Percentiles rank a stretch among this genome's conserved stretches.
Conservation (phyloP, 35 echinoderm and acorn worm species). For the Lytechinus pictus region DNA sequence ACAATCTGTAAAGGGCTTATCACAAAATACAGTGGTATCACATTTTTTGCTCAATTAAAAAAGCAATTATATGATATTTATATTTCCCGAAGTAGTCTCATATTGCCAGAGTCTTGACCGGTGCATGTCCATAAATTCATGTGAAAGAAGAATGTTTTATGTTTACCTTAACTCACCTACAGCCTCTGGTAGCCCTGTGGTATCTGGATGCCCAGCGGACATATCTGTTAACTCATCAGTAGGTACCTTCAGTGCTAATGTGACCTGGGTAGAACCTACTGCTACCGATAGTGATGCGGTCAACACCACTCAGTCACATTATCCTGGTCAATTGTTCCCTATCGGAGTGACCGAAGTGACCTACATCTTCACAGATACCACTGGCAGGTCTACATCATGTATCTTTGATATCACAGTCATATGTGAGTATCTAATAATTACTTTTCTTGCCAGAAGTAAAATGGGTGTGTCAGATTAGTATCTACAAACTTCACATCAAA, state of each 20-base stretch:
- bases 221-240: slow-evolving; percentile 17
- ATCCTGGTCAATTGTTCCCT: slow-evolving; percentile 21
- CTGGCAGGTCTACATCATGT: slow-evolving; percentile 20
- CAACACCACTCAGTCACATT: slow-evolving; percentile 2
- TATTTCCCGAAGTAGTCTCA: too few species aligned
- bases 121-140: too few species aligned
- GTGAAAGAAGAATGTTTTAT: too few species aligned
- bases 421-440: background rate
- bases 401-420: slow-evolving; percentile 21
- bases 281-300: background rate
- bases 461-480: too few species aligned
- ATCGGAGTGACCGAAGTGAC: slow-evolving; percentile 43
- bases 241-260: background rate
- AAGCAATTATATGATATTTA: too few species aligned
- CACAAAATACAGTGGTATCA: too few species aligned
- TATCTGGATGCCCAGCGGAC: background rate
- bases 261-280: slow-evolving; percentile 37
- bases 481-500: too few species aligned
- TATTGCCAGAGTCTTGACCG: too few species aligned
- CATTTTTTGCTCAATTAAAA: too few species aligned
- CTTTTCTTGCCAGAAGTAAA: too few species aligned
- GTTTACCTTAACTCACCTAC: background rate
- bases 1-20: too few species aligned
- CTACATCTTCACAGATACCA: slow-evolving; percentile 28
- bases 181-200: slow-evolving; percentile 8